These are phyloP conservation scores for Erpornis zantholeuca DNA, from an alignment of 2,113 vertebrate species.

Conservation along the genomic window DNA sequence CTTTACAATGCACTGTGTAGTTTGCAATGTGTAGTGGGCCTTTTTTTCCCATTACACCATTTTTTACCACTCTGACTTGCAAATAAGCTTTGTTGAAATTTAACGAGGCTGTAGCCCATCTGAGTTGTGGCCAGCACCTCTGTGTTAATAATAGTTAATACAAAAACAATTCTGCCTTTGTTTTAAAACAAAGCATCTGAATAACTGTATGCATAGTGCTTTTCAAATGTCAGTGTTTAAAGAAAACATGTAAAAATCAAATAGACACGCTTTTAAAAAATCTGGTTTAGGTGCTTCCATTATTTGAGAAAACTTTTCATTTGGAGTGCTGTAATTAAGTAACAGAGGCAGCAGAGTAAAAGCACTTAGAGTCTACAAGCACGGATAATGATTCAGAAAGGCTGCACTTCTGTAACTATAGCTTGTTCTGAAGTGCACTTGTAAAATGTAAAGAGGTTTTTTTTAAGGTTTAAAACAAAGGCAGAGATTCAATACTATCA, in stretches of 20 bases:
- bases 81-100: background rate
- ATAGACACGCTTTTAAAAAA: background rate
- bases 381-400: background rate
- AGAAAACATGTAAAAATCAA: background rate
- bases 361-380: background rate
- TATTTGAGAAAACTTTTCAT: background rate
- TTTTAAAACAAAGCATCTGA: background rate
- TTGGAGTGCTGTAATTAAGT: conserved; percentile 28
- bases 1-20: background rate
- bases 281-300: background rate
- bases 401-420: background rate
- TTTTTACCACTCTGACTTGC: background rate
- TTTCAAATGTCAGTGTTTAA: background rate
- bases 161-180: background rate
- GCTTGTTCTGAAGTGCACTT: conserved; percentile 19
- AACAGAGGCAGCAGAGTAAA: background rate
- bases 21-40: background rate
- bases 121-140: background rate
- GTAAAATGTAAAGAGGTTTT: background rate
- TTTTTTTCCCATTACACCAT: background rate
- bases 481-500: conserved; percentile 54
- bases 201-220: background rate
- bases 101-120: background rate
- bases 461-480: conserved; percentile 68
- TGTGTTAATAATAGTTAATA: conserved; percentile 19